Conservation (phyloP, 2,113 vertebrate genomes). For the Sterrhoptilus dennistouni region DNA sequence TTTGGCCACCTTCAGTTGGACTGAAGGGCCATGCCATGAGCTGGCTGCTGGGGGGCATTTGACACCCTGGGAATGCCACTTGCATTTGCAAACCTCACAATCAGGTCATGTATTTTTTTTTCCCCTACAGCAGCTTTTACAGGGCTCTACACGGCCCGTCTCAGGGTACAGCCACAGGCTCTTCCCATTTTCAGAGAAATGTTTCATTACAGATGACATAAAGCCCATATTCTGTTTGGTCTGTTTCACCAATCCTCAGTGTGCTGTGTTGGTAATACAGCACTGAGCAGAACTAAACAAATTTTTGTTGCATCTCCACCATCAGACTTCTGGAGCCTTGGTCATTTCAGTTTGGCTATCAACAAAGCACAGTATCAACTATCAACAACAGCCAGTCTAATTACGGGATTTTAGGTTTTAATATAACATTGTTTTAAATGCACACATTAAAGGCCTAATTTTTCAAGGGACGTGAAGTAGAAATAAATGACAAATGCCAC, state of each 20-base stretch:
- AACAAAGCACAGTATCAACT: background rate
- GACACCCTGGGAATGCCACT: background rate
- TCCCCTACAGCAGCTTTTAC: background rate
- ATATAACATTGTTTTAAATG: background rate
- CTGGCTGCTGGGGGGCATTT: background rate
- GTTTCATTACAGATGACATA: background rate
- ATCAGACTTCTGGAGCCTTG: background rate
- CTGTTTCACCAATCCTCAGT: background rate
- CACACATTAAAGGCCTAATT: background rate
- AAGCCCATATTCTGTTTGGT: background rate
- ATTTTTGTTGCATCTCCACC: background rate
- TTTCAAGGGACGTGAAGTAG: background rate
- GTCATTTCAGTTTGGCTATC: background rate
- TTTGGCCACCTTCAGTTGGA: background rate
- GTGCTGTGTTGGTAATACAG: background rate
- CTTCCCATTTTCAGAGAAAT: background rate
- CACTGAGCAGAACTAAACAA: background rate
- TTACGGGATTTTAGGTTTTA: background rate
- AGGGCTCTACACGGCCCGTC: rapidly evolving
- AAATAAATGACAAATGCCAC: background rate
- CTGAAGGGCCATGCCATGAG: background rate
- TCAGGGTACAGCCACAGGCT: background rate
- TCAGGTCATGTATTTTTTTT: rapidly evolving
- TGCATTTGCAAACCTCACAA: background rate
- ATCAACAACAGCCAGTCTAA: background rate